A percentile compares a stretch with the other conserved stretches of the same genome.
phyloP scores from a whole-genome alignment of 2,113 vertebrate genomes.

The Peucedramus taeniatus region DNA sequence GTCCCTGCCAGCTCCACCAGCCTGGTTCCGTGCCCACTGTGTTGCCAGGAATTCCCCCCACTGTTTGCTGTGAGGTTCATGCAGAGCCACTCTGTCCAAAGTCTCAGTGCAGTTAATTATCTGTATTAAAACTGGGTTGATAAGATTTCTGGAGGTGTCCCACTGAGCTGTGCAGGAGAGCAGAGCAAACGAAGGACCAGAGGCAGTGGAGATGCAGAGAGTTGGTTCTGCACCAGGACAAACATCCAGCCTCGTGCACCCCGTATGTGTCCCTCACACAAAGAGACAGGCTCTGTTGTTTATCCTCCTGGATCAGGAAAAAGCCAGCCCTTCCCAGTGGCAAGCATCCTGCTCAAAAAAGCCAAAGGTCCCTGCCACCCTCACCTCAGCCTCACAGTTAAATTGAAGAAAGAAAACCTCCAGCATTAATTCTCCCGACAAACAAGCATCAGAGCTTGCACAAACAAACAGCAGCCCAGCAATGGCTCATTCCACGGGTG shows the following conservation, averaged over 20 bases:
- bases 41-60: conserved; percentile 38
- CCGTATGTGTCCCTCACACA: neutral
- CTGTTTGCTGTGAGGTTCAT: conserved; percentile 40
- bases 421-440: accelerated
- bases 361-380: neutral
- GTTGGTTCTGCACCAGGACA: neutral
- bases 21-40: conserved; percentile 22
- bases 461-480: neutral
- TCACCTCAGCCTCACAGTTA: neutral
- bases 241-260: neutral
- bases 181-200: conserved; percentile 10
- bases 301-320: neutral
- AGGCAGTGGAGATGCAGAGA: neutral
- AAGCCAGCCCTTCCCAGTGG: neutral
- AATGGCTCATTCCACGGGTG: neutral
- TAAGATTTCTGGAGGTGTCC: conserved; percentile 56
- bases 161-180: conserved; percentile 36
- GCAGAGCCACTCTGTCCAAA: conserved; percentile 44
- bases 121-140: conserved; percentile 34
- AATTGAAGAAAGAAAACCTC: neutral
- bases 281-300: neutral
- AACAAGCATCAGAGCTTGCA: neutral
- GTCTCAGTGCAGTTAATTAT: conserved; percentile 64
- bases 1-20: conserved; percentile 54
- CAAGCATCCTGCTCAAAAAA: neutral